These are phyloP conservation scores for Trogon melanurus DNA, from an alignment of 2,113 vertebrate genomes.

Conservation along the genomic window DNA sequence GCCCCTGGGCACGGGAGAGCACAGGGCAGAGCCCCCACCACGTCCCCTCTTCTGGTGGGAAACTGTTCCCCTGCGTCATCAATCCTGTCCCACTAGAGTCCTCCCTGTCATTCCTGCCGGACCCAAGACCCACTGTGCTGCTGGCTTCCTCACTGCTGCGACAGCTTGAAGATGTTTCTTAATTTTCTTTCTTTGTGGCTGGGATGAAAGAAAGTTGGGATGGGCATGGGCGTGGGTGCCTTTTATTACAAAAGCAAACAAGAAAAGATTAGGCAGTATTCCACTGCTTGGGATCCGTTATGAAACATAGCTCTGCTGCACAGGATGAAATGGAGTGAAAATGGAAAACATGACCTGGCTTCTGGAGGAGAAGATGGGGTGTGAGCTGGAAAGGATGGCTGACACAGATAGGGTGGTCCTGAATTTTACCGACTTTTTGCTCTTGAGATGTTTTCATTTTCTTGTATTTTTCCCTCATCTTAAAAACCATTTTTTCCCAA, in stretches of 20 bases:
- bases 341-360: neutral
- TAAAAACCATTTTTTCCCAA: neutral
- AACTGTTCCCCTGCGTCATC: accelerated
- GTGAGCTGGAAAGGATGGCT: neutral
- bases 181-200: neutral
- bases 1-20: accelerated
- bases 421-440: neutral
- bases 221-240: neutral
- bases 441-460: neutral
- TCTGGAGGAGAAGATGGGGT: neutral
- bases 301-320: neutral
- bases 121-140: neutral
- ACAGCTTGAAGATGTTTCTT: neutral
- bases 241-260: neutral
- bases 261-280: neutral
- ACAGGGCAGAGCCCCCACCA: neutral
- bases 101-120: neutral
- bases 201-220: neutral
- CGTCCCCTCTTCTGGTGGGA: neutral
- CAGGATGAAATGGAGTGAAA: neutral
- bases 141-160: neutral
- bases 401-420: neutral
- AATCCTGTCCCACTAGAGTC: accelerated
- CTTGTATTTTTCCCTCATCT: neutral
- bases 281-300: neutral